These are phyloP conservation scores for Catostomus latipinnis DNA, from an alignment of 2,797 vertebrate genomes.

Conservation along the genomic window DNA sequence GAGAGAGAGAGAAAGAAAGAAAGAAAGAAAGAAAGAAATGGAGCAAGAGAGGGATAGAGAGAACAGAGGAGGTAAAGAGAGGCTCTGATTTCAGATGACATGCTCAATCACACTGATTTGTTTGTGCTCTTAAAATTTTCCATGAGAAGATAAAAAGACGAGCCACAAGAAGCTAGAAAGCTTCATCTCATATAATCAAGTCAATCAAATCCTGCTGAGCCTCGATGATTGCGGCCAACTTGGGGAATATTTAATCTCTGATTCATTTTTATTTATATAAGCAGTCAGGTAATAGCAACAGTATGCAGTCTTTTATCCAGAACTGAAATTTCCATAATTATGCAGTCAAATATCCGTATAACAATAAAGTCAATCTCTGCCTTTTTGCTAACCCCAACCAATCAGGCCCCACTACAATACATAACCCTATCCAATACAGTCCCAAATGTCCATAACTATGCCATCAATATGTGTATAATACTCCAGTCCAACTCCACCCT, in stretches of 20 bases:
- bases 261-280: slow-evolving; percentile 42
- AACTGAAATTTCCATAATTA: background rate
- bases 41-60: slow-evolving; percentile 36
- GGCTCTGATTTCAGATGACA: slow-evolving; percentile 64
- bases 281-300: slow-evolving; percentile 20
- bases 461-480: too few species aligned
- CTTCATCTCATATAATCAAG: slow-evolving; percentile 81
- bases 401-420: background rate
- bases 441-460: too few species aligned
- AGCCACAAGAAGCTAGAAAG: slow-evolving; percentile 52
- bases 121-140: slow-evolving; percentile 66
- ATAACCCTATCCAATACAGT: background rate
- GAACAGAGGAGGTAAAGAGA: background rate
- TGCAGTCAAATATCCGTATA: background rate
- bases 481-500: too few species aligned
- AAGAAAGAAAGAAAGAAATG: too few species aligned
- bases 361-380: background rate
- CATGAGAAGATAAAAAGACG: slow-evolving; percentile 22
- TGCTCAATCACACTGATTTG: slow-evolving; percentile 85
- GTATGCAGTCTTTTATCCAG: slow-evolving; percentile 28
- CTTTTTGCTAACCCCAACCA: background rate
- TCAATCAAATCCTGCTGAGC: slow-evolving; percentile 81
- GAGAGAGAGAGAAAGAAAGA: slow-evolving; percentile 36
- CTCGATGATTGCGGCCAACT: slow-evolving; percentile 72
- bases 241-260: slow-evolving; percentile 9